Evolutionary conservation across 2,113 vertebrate genomes (phyloP).

Genomic region (Myrmecobius fasciatus): DNA sequence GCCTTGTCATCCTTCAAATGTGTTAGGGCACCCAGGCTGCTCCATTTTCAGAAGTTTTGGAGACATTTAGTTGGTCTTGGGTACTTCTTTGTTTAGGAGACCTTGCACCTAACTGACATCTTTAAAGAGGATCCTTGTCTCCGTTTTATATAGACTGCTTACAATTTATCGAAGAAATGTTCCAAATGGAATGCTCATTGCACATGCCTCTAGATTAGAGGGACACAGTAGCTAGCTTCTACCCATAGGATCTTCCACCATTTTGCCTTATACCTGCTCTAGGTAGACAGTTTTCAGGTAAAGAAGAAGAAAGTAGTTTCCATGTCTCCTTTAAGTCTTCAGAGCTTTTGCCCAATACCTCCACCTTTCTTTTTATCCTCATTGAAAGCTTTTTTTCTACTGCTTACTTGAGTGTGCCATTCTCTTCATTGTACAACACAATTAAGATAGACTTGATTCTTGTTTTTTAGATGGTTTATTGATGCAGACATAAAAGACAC

Average conservation of each 20-base stretch:
- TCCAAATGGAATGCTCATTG: conserved; percentile 1
- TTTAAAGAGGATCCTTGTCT: conserved; percentile 68
- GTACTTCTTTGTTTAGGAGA: conserved; percentile 17
- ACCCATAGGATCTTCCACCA: conserved; percentile 57
- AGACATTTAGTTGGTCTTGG: conserved; percentile 62
- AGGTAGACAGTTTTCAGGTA: conserved; percentile 16
- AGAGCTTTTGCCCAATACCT: conserved; percentile 56
- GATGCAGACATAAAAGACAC: background rate
- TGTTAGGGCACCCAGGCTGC: conserved; percentile 68
- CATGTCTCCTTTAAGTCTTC: conserved; percentile 37
- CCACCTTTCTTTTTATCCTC: conserved; percentile 11
- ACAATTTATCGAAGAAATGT: background rate
- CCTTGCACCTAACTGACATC: background rate
- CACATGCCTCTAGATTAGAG: conserved; percentile 45
- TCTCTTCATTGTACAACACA: background rate
- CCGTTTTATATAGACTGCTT: conserved; percentile 55
- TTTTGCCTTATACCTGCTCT: conserved; percentile 69
- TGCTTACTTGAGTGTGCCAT: background rate
- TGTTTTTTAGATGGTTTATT: background rate
- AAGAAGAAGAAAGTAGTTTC: conserved; percentile 16
- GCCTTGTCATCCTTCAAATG: conserved; percentile 75
- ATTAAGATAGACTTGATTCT: background rate
- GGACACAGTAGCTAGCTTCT: conserved; percentile 8
- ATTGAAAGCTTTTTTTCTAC: conserved; percentile 13
- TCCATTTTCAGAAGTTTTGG: conserved; percentile 67